Percentiles rank a stretch among this genome's conserved stretches.
Conservation (phyloP, 1,140 invertebrate genomes). For the Macrobrachium rosenbergii region DNA sequence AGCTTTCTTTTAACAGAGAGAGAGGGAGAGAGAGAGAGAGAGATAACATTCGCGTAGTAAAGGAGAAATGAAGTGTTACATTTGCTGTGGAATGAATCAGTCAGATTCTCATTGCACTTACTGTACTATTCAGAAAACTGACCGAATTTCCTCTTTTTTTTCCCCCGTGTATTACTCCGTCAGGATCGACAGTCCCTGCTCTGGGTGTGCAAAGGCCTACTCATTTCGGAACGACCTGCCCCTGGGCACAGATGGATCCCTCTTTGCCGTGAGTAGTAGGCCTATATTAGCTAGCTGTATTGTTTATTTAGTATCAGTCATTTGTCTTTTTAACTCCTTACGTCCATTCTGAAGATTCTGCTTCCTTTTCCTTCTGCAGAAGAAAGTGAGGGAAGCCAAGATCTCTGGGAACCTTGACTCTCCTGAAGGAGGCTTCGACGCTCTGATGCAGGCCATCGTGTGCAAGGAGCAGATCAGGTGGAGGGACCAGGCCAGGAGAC, state of each 20-base stretch:
- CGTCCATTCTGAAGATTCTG: background rate
- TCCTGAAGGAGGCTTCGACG: slow-evolving; percentile 85
- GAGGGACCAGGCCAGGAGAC: slow-evolving; percentile 72
- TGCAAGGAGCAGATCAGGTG: slow-evolving; percentile 69
- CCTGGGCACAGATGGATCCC: slow-evolving; percentile 75
- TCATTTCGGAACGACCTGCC: slow-evolving; percentile 80
- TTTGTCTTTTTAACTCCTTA: background rate
- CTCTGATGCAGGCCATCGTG: slow-evolving; percentile 79
- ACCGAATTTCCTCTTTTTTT: background rate
- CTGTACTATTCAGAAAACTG: too few species aligned
- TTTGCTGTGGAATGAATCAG: too few species aligned
- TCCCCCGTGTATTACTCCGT: background rate
- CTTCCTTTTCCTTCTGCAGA: background rate
- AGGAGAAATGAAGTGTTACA: too few species aligned
- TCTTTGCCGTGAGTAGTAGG: slow-evolving; percentile 73
- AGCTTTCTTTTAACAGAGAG: too few species aligned
- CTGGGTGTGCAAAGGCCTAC: slow-evolving; percentile 75
- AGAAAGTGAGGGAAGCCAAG: slow-evolving; percentile 65
- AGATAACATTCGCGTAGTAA: too few species aligned
- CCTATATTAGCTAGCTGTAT: too few species aligned
- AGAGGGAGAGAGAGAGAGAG: too few species aligned
- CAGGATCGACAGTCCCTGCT: slow-evolving; percentile 74
- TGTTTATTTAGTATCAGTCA: too few species aligned
- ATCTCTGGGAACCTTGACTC: slow-evolving; percentile 80
- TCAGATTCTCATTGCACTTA: too few species aligned